These are phyloP conservation scores for Oreortyx pictus DNA, from an alignment of 2,797 vertebrate species.

Conservation along the genomic window DNA sequence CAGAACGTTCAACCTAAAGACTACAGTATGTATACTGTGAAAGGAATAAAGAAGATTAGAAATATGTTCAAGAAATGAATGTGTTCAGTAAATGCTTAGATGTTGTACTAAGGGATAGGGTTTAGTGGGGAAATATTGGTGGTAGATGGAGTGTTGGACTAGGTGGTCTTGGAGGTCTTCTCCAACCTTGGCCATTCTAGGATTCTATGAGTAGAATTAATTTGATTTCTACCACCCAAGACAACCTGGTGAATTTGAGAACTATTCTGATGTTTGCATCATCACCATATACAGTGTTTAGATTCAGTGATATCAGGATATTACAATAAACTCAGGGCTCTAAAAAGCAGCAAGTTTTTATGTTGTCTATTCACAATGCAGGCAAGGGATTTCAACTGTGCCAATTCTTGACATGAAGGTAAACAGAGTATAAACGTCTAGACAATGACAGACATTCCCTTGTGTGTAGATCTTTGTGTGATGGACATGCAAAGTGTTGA, in stretches of 20 bases:
- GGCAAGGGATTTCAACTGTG: not conserved
- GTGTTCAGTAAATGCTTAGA: no score
- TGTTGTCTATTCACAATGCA: not conserved
- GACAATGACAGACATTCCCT: not conserved
- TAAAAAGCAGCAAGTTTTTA: not conserved
- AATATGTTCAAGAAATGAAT: not conserved
- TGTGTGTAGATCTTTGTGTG: not conserved
- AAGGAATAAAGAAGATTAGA: not conserved
- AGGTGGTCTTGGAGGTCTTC: no score
- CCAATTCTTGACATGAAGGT: not conserved
- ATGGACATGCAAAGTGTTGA: not conserved
- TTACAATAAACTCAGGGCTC: not conserved
- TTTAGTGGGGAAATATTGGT: no score
- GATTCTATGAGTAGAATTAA: not conserved
- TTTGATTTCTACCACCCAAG: not conserved
- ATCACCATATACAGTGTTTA: not conserved
- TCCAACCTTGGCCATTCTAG: no score
- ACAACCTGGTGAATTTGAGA: not conserved
- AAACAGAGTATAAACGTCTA: not conserved
- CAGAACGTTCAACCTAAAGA: not conserved
- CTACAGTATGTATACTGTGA: fast-evolving
- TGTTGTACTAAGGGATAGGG: no score
- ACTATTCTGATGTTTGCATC: not conserved
- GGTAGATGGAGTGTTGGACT: no score
- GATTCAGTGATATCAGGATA: not conserved